Evolutionary conservation across 2,888 invertebrate species (phyloP), one percentile per base, ranked within the genome.

Genomic region (Poecilobothrus nobilitatus): DNA sequence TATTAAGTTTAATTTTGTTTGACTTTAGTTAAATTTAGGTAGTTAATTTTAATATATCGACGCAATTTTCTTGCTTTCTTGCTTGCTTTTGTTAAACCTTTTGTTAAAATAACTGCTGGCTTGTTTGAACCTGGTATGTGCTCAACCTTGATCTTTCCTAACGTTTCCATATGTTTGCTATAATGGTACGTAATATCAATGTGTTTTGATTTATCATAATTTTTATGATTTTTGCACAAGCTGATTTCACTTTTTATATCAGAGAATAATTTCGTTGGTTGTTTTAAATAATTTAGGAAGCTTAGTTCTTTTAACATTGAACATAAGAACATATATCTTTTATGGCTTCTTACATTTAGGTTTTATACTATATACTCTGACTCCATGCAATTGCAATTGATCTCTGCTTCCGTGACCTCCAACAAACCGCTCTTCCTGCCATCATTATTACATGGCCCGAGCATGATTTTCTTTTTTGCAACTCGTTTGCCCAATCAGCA

Each of bases 401-500:
- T 44, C 67, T 62, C 63, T 68, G 68, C 21, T 66, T 68, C 10
- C 63, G 62, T 6, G 67, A 22, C 15, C 63, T 68, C 68, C 67
- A 70, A 27, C 66, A 61, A 34, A 70, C 65, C 12, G 69, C 68
- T 33, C 69, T 66, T 8, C 65, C 22, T 20, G 68, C 64, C 37
- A 71, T 63, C 44, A 65, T 62, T 2, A 69, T 34, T 4, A 70
- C 65, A 53, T 66, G 66, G 9, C 69, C 70, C 2, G 70, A 68
- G 66, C 66, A 70, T 4, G 69, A 69, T 64, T 64, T 67, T 22
- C 71, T 33, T 1, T 67, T 67, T n/a, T 71, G 67, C 12, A 65
- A n/a, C 44, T 69, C 68, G 22, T 66, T 65, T 53, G 68, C 68
- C 69, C 69, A 69, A 63, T 71, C 68, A 12, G 69, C 68, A 34